phyloP scores from a whole-genome alignment of 2,113 vertebrate genomes.

The Nannospalax galili region DNA sequence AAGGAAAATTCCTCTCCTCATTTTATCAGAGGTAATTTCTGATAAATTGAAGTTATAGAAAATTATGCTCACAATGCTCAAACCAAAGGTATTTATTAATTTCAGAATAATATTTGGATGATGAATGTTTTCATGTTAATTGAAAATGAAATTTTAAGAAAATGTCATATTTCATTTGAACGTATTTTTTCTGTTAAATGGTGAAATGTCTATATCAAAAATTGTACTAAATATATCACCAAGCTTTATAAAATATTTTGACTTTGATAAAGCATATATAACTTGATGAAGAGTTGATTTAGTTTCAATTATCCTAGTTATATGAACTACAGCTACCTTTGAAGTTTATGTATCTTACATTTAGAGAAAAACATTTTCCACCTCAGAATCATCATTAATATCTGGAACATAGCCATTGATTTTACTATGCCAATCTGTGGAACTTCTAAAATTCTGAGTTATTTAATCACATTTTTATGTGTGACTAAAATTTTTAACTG shows the following conservation, averaged over 20 bases:
- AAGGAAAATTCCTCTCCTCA: background rate
- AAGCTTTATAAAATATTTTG: conserved; percentile 10
- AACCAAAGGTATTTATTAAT: background rate
- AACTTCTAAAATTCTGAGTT: conserved; percentile 21
- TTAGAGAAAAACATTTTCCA: background rate
- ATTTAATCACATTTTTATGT: background rate
- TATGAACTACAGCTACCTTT: background rate
- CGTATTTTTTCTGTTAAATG: background rate
- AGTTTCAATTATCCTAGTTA: background rate
- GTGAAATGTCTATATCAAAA: background rate
- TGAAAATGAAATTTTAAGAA: conserved; percentile 29
- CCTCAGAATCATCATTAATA: conserved; percentile 2
- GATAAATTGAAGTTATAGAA: conserved; percentile 21
- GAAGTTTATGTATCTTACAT: background rate
- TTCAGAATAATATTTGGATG: background rate
- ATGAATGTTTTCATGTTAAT: background rate
- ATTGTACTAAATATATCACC: background rate
- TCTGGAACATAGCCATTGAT: background rate
- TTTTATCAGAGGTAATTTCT: background rate
- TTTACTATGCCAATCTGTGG: background rate
- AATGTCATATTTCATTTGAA: conserved; percentile 4
- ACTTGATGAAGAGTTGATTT: background rate
- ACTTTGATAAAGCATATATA: background rate
- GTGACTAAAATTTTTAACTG: conserved; percentile 6
- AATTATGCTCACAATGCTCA: background rate